Base-by-base conservation (phyloP, 1,140 invertebrate species). In the Elysia chlorotica region DNA sequence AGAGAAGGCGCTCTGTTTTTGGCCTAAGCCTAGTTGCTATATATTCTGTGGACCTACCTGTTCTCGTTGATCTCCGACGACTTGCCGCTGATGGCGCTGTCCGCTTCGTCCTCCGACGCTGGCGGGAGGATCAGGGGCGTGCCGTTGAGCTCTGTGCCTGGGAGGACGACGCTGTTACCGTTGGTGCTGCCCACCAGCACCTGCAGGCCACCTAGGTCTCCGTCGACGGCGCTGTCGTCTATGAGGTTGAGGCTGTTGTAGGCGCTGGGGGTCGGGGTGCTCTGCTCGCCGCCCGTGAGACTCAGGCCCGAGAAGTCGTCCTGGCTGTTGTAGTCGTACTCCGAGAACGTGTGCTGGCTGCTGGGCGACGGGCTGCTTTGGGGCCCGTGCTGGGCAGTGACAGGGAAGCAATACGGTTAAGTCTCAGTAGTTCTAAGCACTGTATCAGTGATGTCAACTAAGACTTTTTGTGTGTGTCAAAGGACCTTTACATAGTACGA, bases 61-160 rank as follows among this genome's bases (percentile, higher is more conserved):
- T 73, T 79, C 54, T 79, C 77, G 68, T 77, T 79, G 41, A 79
- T 57, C 69, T 80, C 78, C 31, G 78, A 80, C 21, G 78, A 78
- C 53, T 74, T 74, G 6, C 74, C 76, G 68, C 78, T 80, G 41
- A 80, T 70, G 25, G 74, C 74, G 37, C 78, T 80, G 61, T 80
- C 78, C 25, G 61, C 71, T 37, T 80, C 78, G 71, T 80, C 78
- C 56, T 80, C 78, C 21, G 78, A 80, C 23, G 54, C 33, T 17
- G 59, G 65, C n/a, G 73, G 59, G 1, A 72, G 57, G 25, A 71
- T 21, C 31, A 68, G n/a, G 21, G 73, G 61, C 17, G 25, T 48
- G 6, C 73, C 67, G 31, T 38, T 70, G 10, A 74, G 67, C 31
- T 65, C 67, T 21, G 56, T 65, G 0, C 10, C 6, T 6, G 53